A percentile compares a stretch with the other conserved stretches of the same genome.
Conservation (phyloP, 2,113 vertebrate genomes). For the Calyptomena viridis region DNA sequence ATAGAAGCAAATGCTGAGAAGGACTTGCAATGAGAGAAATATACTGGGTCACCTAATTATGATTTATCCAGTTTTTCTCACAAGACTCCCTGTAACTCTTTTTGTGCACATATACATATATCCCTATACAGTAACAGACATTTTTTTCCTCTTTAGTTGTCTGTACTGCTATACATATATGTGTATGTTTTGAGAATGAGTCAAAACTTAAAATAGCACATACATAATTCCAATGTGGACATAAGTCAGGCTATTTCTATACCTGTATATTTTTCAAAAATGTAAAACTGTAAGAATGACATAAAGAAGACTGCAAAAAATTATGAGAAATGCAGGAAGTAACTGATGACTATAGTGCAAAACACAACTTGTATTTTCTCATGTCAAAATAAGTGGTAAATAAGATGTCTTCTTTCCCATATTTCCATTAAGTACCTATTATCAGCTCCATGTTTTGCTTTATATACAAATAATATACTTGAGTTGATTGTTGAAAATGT, state of each 20-base stretch:
- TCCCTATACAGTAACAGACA: background rate
- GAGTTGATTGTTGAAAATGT: background rate
- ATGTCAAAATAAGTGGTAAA: background rate
- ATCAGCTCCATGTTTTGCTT: background rate
- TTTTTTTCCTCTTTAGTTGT: background rate
- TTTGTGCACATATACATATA: background rate
- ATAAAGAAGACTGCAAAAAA: background rate
- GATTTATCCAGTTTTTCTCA: background rate
- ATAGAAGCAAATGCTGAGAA: background rate
- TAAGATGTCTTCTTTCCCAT: background rate
- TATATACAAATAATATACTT: background rate
- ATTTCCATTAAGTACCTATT: background rate
- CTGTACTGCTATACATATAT: background rate
- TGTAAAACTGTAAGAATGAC: background rate
- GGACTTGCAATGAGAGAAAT: background rate
- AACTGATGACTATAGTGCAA: background rate
- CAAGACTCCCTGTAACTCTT: background rate
- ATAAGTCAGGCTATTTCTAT: background rate
- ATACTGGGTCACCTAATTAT: constrained; percentile 29
- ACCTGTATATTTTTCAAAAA: background rate
- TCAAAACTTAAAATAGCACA: background rate
- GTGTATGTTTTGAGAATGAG: background rate
- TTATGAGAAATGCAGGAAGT: background rate
- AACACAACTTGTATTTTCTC: background rate
- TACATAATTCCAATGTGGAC: background rate